Percentiles rank a stretch among this genome's conserved stretches.
Conservation (phyloP, 1,140 invertebrate genomes). For the Bathynomus jamesi region DNA sequence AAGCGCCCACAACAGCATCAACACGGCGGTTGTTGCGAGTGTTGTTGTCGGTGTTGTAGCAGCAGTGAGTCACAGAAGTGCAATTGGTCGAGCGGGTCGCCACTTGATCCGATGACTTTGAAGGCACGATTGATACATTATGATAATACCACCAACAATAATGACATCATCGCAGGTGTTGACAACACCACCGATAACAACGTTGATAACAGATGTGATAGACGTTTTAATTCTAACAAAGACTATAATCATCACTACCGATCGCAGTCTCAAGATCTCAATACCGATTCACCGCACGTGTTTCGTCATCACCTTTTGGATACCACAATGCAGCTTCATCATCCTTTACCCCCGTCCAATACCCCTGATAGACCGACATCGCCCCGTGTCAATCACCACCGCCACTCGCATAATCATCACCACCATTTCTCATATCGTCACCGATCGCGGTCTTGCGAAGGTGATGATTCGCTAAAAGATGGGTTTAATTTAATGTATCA, state of each 20-base stretch:
- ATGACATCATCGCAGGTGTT: slow-evolving; percentile 35
- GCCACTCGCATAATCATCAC: background rate
- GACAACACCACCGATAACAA: slow-evolving; percentile 19
- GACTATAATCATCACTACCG: slow-evolving; percentile 53
- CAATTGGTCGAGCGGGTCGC: slow-evolving; percentile 7
- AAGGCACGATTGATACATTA: slow-evolving; percentile 34
- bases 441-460: background rate
- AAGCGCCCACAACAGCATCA: background rate
- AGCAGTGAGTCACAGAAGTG: slow-evolving; percentile 9
- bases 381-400: background rate
- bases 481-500: no score
- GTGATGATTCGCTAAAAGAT: background rate
- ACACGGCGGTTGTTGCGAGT: slow-evolving; percentile 12
- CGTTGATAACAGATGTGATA: slow-evolving; percentile 12
- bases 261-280: slow-evolving; percentile 57
- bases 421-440: background rate
- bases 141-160: slow-evolving; percentile 36
- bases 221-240: slow-evolving; percentile 32
- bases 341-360: background rate
- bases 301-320: slow-evolving; percentile 46
- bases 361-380: background rate
- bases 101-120: slow-evolving; percentile 17
- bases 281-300: slow-evolving; percentile 47
- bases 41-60: slow-evolving; percentile 13
- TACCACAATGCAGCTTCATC: slow-evolving; percentile 7